These are phyloP conservation scores for Cryptoblepharus egeriae DNA, from an alignment of 2,797 vertebrate species.

Conservation along the genomic window DNA sequence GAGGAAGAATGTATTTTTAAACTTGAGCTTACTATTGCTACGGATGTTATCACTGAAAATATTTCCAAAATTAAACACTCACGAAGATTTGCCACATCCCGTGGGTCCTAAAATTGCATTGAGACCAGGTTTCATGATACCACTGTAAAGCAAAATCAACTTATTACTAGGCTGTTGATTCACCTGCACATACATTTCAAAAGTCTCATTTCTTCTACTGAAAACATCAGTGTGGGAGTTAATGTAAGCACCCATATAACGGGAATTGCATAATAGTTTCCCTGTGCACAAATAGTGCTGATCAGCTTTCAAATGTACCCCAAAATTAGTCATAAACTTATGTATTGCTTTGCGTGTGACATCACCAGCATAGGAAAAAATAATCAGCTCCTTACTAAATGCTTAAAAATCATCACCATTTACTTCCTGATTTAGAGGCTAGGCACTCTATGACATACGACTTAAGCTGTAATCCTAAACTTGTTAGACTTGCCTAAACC, in stretches of 20 bases:
- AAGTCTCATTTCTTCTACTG: not conserved
- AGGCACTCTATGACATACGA: no score
- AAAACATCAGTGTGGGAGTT: not conserved
- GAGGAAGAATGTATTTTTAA: not conserved
- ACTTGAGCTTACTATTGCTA: not conserved
- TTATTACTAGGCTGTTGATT: not conserved
- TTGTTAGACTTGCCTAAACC: no score
- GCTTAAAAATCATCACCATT: no score
- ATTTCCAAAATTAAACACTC: conserved; percentile 46
- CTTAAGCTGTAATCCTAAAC: no score
- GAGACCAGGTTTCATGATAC: conserved; percentile 70
- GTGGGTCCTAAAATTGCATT: conserved; percentile 69
- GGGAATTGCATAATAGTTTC: not conserved
- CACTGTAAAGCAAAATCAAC: conserved; percentile 53
- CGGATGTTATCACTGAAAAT: not conserved
- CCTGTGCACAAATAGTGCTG: no score
- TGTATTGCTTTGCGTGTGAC: no score
- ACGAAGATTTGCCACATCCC: conserved; percentile 73
- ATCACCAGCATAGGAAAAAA: no score
- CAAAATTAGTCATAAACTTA: no score
- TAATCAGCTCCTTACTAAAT: no score
- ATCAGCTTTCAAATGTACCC: no score
- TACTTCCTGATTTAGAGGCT: no score
- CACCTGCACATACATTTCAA: not conserved
- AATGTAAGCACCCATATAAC: not conserved